Base-by-base conservation (phyloP, 2,888 invertebrate species). In the Cephus nigrinus region DNA sequence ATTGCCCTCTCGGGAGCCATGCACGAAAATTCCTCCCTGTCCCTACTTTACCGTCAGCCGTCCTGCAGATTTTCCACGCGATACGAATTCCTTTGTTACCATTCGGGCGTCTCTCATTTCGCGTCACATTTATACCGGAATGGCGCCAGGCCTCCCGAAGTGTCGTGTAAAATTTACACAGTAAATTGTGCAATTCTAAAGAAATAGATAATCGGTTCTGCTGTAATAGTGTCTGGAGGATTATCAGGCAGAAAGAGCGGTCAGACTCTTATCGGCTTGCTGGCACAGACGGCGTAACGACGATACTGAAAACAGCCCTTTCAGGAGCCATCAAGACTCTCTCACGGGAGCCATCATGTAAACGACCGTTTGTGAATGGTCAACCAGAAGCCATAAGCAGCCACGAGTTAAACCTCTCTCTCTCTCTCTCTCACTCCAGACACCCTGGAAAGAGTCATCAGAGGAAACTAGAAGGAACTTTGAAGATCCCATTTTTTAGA, bases 1-100 rank as follows among this genome's bases (percentile, higher is more conserved):
- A 75, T 75, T 30, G 74, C 75, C 74, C 77, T 75, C 75, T 35
- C 69, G 77, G 74, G 71, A 35, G 69, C 33, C 71, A 12, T 31
- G 71, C 15, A 12, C 12, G 32, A 12, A 5, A 32, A 71, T 32
- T 11, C 1, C 9, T 69, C 31, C 2, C 71, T 31, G 15, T 5
- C 5, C 23, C 15, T 55, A 23, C 55, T 23, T 55, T 55, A 15
- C 55, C 15, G 1, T 23, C 55, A 2, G 55, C 9, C 55, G 2
- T 23, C 2, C 5, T 55, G 23, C 55, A 55, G 55, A 55, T 55
- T 55, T 12, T 55, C 1, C 1, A 2, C 40, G 9, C 23, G 55
- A 23, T 55, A 55, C 23, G 23, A 55, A 55, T 55, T 55, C 23
- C 55, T 55, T 55, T 5, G 55, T 55, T 55, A 55, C 23, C 55